Evolutionary conservation across 2,888 invertebrate species (phyloP), one percentile per base, ranked within the genome.

Genomic region (Mactromeris polynyma): DNA sequence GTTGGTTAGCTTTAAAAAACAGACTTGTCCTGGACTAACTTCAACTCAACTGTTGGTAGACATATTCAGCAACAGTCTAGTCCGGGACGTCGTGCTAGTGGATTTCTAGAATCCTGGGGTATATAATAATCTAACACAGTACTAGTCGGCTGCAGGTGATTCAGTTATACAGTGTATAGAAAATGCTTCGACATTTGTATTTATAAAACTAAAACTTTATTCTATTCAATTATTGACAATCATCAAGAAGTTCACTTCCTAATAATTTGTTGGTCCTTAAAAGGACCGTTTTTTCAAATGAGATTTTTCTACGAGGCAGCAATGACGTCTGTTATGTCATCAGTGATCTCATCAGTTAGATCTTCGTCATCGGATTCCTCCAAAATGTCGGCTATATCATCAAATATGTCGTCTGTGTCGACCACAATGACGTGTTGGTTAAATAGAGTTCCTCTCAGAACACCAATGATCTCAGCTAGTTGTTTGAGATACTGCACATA

Each of bases 401-500:
- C 81, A 26, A 36, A 40, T 7, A 64, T 78, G 40, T 36, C 31
- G 54, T 36, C 26, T 3, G 33, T 58, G 36, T 78, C 78, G 1
- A 19, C 14, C 36, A 82, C 2, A 17, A 82, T 79, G 0, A 69
- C 58, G n/a, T 46, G 58, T n/a, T 88, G 81, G 31, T 58, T 40
- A n/a, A 79, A 78, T 14, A 80, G 46, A 21, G 58, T 64, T 7
- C 42, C 77, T 31, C 83, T 46, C 36, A 86, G 77, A 9, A 69
- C 31, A 38, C 81, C 54, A n/a, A 86, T 78, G 19, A 78, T 81
- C 7, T 38, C 54, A 11, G 81, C 86, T 17, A 84, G 73, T 9
- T 58, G 26, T n/a, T 78, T 73, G 31, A 78, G 42, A 81, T 86
- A 89, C 46, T 86, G 69, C n/a, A 84, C 64, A 38, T 51, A 80